Percentiles rank a stretch among this genome's conserved stretches.
phyloP scores from a whole-genome alignment of 2,888 invertebrate genomes.

The Lucinisca nassula region DNA sequence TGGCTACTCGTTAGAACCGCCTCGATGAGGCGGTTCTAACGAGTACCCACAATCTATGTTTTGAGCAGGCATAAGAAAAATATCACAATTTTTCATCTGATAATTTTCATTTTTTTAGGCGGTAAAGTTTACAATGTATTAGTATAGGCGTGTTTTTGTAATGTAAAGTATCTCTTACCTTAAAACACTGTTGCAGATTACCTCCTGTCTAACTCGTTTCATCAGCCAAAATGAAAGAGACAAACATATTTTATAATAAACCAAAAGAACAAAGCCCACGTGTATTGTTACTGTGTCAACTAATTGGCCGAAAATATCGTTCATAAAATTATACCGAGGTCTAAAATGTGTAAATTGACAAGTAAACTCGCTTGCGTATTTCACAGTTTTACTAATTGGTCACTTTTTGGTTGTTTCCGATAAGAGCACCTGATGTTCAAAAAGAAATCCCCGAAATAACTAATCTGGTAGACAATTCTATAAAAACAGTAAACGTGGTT shows the following conservation, averaged over 20 bases:
- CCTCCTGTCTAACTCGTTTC: not conserved
- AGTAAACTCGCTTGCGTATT: not conserved
- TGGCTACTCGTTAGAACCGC: no score
- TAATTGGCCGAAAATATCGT: not conserved
- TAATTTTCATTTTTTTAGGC: no score
- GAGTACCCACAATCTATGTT: no score
- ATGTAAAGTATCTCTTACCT: no score
- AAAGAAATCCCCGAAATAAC: not conserved
- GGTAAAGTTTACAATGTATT: no score
- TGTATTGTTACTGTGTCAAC: not conserved
- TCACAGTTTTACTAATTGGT: not conserved
- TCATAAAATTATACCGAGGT: not conserved
- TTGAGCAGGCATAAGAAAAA: no score
- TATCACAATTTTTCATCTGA: no score
- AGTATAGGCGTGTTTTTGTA: no score
- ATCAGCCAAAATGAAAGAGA: not conserved
- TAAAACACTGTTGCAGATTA: no score
- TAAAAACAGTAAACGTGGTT: not conserved
- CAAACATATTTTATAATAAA: not conserved
- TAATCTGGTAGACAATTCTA: not conserved
- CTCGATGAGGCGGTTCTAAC: no score
- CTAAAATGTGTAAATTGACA: not conserved
- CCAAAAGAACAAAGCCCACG: not conserved
- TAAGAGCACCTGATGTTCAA: not conserved
- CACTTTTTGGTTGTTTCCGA: not conserved